Evolutionary conservation across 2,113 vertebrate species (phyloP).

Genomic region (Poecile atricapillus): DNA sequence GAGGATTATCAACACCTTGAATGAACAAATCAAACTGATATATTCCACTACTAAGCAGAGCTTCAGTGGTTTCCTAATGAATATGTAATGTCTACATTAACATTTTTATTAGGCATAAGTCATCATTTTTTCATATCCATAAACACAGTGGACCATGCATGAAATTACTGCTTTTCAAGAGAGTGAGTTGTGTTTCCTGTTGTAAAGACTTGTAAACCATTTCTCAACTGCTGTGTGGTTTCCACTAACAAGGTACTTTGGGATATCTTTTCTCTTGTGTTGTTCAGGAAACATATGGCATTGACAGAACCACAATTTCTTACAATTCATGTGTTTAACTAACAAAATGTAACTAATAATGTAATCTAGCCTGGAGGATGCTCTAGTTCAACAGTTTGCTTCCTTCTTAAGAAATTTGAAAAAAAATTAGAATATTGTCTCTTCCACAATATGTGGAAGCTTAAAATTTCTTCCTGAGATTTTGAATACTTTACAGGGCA

Average conservation of each 20-base stretch:
- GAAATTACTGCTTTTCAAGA: slow-evolving; percentile 34
- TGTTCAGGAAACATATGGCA: neutral
- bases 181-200: neutral
- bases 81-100: slow-evolving; percentile 11
- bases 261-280: neutral
- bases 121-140: slow-evolving; percentile 7
- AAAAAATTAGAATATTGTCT: neutral
- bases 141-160: slow-evolving; percentile 33
- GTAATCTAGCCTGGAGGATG: neutral
- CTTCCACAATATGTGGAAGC: neutral
- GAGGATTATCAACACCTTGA: neutral
- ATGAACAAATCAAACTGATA: neutral
- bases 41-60: neutral
- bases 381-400: neutral
- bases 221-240: neutral
- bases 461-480: neutral
- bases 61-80: slow-evolving; percentile 9
- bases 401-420: neutral
- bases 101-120: slow-evolving; percentile 36
- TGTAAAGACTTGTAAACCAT: neutral
- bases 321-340: neutral
- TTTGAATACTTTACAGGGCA: neutral
- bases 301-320: neutral
- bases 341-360: neutral
- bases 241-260: slow-evolving; percentile 2